Percentiles rank a stretch among this genome's conserved stretches.
Evolutionary conservation across 2,888 invertebrate species (phyloP).

Genomic region (Corythucha ciliata): DNA sequence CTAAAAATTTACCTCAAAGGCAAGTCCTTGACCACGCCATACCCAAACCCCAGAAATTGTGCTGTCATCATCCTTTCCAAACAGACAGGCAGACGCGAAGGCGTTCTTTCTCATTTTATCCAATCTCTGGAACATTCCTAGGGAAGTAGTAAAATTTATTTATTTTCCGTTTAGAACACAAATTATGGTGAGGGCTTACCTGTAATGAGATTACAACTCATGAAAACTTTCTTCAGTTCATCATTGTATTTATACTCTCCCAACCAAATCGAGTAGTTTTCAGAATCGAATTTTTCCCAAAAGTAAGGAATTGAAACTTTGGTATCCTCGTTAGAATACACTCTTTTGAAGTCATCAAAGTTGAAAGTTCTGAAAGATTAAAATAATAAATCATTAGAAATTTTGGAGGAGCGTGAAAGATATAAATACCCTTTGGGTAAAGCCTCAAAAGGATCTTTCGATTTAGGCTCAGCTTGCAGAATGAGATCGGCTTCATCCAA

Average conservation of each 20-base stretch:
- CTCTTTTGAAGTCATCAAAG: constrained; percentile 95
- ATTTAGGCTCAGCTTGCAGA: constrained; percentile 65
- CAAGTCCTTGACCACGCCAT: constrained; percentile 93
- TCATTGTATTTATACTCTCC: constrained; percentile 94
- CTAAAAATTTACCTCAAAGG: constrained; percentile 54
- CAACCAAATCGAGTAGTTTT: constrained; percentile 94
- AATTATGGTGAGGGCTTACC: too few species aligned
- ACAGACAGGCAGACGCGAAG: constrained; percentile 87
- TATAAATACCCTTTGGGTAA: constrained; percentile 69
- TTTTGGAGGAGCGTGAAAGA: not conserved
- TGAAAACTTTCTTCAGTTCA: constrained; percentile 85
- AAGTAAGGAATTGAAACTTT: constrained; percentile 90
- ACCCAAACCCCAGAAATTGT: constrained; percentile 95
- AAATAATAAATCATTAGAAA: not conserved
- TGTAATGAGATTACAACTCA: constrained; percentile 96
- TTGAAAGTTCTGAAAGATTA: constrained; percentile 61
- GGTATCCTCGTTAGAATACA: constrained; percentile 94
- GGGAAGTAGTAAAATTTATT: constrained; percentile 31
- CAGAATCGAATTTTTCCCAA: constrained; percentile 95
- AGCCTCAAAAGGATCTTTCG: constrained; percentile 82
- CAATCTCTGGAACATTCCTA: constrained; percentile 95
- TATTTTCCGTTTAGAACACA: too few species aligned
- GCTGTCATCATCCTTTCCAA: constrained; percentile 85
- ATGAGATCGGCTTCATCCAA: constrained; percentile 58
- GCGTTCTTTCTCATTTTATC: constrained; percentile 97